Evolutionary conservation across 2,888 invertebrate genomes (phyloP).

Genomic region (Eurytoma adleriae): DNA sequence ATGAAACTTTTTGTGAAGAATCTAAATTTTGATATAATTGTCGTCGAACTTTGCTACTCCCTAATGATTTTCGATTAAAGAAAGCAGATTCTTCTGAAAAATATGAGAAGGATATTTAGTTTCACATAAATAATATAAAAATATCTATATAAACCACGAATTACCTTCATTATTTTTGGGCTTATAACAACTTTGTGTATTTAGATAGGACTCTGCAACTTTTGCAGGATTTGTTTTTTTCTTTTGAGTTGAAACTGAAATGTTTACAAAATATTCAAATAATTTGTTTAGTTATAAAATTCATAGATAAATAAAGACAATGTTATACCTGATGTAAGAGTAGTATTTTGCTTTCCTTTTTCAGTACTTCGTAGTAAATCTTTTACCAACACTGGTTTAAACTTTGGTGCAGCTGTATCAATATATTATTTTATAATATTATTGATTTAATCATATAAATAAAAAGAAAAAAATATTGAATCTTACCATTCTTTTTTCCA

Average conservation of each 20-base stretch:
- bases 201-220: conserved; percentile 41
- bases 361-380: conserved; percentile 52
- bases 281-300: not conserved
- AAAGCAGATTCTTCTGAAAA: conserved; percentile 38
- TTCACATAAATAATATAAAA: not conserved
- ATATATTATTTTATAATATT: conserved; percentile 5
- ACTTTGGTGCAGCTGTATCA: conserved; percentile 8
- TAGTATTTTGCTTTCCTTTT: conserved; percentile 38
- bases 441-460: not conserved
- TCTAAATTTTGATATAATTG: conserved; percentile 53
- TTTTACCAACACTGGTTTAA: conserved; percentile 56
- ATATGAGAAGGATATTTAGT: not conserved
- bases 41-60: conserved; percentile 50
- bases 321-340: conserved; percentile 47
- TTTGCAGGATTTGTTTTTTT: conserved; percentile 34
- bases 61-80: conserved; percentile 38
- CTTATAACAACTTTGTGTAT: conserved; percentile 53
- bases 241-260: conserved; percentile 54
- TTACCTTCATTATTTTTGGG: conserved; percentile 47
- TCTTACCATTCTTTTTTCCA: conserved; percentile 52
- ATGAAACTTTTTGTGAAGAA: conserved; percentile 35
- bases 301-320: not conserved
- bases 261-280: not conserved
- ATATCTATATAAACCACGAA: no score
- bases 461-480: not conserved